Evolutionary conservation across 2,113 vertebrate genomes (phyloP).

Genomic region (Brachyhypopomus gauderio): DNA sequence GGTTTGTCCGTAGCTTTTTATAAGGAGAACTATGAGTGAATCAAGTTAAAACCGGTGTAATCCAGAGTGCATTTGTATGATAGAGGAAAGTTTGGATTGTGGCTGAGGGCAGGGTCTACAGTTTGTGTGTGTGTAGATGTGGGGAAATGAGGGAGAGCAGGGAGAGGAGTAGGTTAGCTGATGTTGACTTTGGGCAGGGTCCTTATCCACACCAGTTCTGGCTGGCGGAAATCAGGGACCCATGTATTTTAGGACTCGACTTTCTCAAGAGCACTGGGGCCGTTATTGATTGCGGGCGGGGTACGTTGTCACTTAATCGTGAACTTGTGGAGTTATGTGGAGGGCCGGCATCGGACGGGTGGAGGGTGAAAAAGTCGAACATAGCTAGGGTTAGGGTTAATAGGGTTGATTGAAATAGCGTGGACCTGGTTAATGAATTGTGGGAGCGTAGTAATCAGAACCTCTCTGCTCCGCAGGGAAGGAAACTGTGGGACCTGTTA

Average conservation of each 20-base stretch:
- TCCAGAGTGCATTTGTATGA: too few species aligned
- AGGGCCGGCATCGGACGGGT: too few species aligned
- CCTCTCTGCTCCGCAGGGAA: not conserved
- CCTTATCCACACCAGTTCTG: not conserved
- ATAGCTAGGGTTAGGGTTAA: too few species aligned
- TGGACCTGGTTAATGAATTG: not conserved
- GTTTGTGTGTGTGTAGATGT: too few species aligned
- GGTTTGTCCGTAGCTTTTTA: too few species aligned
- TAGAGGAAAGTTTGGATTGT: too few species aligned
- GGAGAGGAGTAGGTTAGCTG: not conserved
- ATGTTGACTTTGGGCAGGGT: not conserved
- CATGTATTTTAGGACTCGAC: not conserved
- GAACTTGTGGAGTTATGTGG: not conserved
- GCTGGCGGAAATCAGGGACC: not conserved
- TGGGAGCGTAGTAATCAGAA: not conserved
- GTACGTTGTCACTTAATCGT: not conserved
- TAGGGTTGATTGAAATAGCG: too few species aligned
- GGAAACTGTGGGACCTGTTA: not conserved
- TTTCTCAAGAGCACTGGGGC: not conserved
- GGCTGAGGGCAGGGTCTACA: too few species aligned
- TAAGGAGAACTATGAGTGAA: too few species aligned
- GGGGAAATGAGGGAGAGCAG: too few species aligned
- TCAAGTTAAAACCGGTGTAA: too few species aligned
- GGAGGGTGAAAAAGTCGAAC: too few species aligned
- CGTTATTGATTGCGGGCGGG: not conserved